phyloP scores from a whole-genome alignment of 2,888 invertebrate species.

The Erannis defoliaria region DNA sequence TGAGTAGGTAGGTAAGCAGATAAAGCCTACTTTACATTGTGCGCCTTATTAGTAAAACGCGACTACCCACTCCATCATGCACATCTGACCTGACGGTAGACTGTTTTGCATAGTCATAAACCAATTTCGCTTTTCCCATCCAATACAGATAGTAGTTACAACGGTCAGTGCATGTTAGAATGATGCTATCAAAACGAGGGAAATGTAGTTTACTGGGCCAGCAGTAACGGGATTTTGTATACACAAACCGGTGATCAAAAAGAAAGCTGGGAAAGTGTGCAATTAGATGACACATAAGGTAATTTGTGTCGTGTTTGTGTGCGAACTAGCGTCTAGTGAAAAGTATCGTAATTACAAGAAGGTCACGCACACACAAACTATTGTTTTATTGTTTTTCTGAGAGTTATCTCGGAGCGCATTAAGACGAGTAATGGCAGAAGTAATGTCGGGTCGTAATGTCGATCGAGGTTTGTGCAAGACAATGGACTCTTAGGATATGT shows the following conservation, averaged over 20 bases:
- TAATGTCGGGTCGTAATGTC: constrained; percentile 61
- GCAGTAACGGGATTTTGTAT: constrained; percentile 74
- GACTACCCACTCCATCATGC: constrained; percentile 21
- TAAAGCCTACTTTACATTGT: constrained; percentile 18
- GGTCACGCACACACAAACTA: constrained; percentile 47
- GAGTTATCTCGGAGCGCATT: constrained; percentile 52
- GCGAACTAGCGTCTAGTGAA: constrained; percentile 35
- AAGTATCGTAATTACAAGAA: constrained; percentile 43
- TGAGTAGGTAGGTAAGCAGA: constrained; percentile 25
- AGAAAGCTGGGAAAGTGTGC: constrained; percentile 82
- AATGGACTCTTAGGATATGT: constrained; percentile 76
- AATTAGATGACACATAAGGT: constrained; percentile 67
- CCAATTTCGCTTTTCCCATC: constrained; percentile 45
- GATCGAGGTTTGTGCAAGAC: constrained; percentile 74
- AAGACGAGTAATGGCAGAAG: constrained; percentile 57
- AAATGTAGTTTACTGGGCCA: constrained; percentile 75
- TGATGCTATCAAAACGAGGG: constrained; percentile 58
- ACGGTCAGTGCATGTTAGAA: constrained; percentile 43
- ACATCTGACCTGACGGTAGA: constrained; percentile 37
- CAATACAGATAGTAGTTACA: constrained; percentile 38
- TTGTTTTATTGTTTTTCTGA: constrained; percentile 54
- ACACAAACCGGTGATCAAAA: constrained; percentile 70
- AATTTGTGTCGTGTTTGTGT: constrained; percentile 51
- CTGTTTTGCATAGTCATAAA: constrained; percentile 47
- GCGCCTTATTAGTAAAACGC: constrained; percentile 15